Evolutionary conservation across 2,797 vertebrate genomes (phyloP).

Genomic region (Emydoidea blandingii): DNA sequence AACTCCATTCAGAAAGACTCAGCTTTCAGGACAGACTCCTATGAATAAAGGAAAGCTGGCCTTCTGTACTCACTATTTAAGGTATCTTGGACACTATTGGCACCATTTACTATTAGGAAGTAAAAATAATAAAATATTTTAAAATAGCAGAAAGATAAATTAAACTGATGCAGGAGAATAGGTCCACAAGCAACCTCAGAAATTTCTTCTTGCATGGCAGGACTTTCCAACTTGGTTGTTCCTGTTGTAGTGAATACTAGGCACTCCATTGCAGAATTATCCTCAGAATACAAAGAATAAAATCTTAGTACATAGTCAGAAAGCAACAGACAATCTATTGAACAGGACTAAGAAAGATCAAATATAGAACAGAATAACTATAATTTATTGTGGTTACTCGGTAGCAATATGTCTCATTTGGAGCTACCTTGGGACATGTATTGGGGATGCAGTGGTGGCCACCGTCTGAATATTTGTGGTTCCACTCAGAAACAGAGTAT

Average conservation of each 20-base stretch:
- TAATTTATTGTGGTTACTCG: constrained; percentile 30
- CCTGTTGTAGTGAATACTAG: not conserved
- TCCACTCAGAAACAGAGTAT: not conserved
- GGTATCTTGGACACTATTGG: not conserved
- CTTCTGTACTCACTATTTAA: not conserved
- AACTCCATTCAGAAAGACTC: not conserved
- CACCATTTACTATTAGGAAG: not conserved
- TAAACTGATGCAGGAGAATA: not conserved
- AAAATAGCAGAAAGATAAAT: not conserved
- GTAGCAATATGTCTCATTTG: constrained; percentile 45
- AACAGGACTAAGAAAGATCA: not conserved
- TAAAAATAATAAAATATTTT: not conserved
- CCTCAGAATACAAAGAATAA: not conserved
- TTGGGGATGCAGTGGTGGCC: not conserved
- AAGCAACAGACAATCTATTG: not conserved
- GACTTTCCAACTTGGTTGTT: not conserved
- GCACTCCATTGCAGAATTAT: not conserved
- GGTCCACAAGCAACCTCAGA: not conserved
- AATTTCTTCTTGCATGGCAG: not conserved
- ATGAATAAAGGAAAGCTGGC: not conserved
- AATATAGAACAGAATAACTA: constrained; percentile 21
- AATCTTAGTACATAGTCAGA: not conserved
- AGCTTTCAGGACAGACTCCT: not conserved
- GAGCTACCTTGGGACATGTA: not conserved
- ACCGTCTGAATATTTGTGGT: not conserved